phyloP scores from a whole-genome alignment of 2,113 vertebrate species.

The Cryptomyrus ogoouensis region DNA sequence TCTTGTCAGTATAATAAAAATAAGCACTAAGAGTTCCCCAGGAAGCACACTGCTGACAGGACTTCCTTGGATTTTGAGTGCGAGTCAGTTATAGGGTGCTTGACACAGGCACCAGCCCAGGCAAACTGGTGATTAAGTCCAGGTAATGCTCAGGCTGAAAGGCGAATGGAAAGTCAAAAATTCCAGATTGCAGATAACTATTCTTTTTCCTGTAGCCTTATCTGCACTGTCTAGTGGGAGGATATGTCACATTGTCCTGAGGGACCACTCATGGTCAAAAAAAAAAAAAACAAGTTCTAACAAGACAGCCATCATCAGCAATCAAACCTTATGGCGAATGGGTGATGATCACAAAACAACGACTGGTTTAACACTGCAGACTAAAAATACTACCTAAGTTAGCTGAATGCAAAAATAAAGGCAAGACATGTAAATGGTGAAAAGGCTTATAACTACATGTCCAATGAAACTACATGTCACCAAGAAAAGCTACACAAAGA shows the following conservation, averaged over 20 bases:
- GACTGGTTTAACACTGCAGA: not conserved
- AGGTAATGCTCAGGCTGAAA: not conserved
- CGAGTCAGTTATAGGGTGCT: not conserved
- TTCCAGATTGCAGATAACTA: not conserved
- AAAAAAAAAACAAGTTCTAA: not conserved
- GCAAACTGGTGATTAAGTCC: not conserved
- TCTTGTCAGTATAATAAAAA: conserved; percentile 1
- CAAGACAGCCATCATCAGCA: not conserved
- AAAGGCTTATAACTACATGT: not conserved
- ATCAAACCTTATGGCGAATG: not conserved
- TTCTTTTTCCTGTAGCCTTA: not conserved
- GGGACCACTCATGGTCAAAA: not conserved
- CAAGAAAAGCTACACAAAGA: not conserved
- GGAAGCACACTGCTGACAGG: conserved; percentile 3
- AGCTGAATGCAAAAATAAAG: not conserved
- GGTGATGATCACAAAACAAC: not conserved
- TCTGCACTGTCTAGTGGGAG: not conserved
- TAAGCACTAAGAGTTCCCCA: not conserved
- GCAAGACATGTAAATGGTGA: not conserved
- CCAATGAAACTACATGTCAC: not conserved
- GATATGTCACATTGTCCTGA: not conserved
- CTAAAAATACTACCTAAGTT: not conserved
- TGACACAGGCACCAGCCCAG: not conserved
- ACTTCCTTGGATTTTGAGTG: not conserved
- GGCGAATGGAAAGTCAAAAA: not conserved